A percentile compares a stretch with the other conserved stretches of the same genome.
These are phyloP conservation scores for Platalea minor DNA, from an alignment of 2,797 vertebrate species.

Conservation along the genomic window DNA sequence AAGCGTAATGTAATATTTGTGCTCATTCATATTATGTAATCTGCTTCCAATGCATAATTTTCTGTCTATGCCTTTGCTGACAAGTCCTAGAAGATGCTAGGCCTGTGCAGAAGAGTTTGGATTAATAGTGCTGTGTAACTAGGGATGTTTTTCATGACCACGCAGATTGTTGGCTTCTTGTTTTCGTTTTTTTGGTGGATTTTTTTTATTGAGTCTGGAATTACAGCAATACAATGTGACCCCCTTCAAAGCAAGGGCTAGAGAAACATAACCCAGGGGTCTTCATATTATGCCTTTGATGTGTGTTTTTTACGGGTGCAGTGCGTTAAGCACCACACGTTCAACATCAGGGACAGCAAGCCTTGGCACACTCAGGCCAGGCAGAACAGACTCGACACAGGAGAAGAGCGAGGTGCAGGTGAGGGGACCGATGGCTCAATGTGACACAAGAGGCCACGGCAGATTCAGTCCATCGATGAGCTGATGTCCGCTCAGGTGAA, in stretches of 20 bases:
- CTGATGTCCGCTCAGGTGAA: rapidly evolving
- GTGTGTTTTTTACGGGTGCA: neutral
- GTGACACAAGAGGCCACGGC: neutral
- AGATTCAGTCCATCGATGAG: neutral
- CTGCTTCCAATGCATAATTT: neutral
- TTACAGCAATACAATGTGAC: neutral
- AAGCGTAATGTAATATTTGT: neutral
- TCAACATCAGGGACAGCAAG: neutral
- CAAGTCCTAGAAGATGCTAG: neutral
- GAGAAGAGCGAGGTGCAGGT: neutral
- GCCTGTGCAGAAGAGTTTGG: neutral
- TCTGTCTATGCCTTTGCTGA: neutral
- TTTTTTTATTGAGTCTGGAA: neutral
- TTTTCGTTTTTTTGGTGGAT: neutral
- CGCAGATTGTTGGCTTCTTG: neutral
- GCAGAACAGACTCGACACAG: neutral
- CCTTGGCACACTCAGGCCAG: neutral
- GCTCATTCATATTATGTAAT: neutral
- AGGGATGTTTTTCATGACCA: neutral
- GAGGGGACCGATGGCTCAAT: neutral
- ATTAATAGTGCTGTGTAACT: neutral
- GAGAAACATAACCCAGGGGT: neutral
- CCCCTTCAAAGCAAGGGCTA: neutral
- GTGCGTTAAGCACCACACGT: neutral
- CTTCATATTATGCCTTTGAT: neutral